Conservation (phyloP, 2,888 invertebrate genomes). For the Eledona agricola region DNA sequence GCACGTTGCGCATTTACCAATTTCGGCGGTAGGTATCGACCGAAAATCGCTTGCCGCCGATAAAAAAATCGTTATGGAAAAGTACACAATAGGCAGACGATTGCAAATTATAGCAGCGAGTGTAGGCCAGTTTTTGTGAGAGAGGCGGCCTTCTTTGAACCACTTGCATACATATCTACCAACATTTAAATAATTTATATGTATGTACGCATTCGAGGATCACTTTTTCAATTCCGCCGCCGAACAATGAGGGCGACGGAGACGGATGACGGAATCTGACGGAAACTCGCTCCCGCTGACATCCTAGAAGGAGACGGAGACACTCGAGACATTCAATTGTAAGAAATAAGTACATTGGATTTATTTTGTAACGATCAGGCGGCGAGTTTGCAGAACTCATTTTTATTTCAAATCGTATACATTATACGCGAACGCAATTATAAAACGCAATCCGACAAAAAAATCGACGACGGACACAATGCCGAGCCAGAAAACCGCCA, state of each 20-base stretch:
- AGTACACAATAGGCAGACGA: constrained; percentile 54
- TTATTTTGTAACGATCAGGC: constrained; percentile 55
- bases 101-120: constrained; percentile 58
- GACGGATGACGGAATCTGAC: constrained; percentile 53
- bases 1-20: too few relatives aligned
- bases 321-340: constrained; percentile 52
- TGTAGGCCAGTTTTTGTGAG: constrained; percentile 62
- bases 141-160: constrained; percentile 61
- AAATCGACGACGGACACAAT: constrained; percentile 47
- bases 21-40: too few relatives aligned
- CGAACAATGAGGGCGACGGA: constrained; percentile 55
- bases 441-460: too few relatives aligned
- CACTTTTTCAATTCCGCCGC: constrained; percentile 60
- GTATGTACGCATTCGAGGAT: constrained; percentile 61
- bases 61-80: constrained; percentile 55
- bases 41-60: constrained; percentile 14
- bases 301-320: constrained; percentile 39
- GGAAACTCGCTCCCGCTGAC: constrained; percentile 45
- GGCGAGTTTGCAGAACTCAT: constrained; percentile 51
- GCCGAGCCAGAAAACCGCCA: constrained; percentile 39
- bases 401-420: constrained; percentile 54
- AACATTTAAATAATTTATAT: constrained; percentile 65
- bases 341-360: constrained; percentile 55
- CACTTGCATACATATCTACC: constrained; percentile 63
- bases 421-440: constrained; percentile 52